Evolutionary conservation across 1,140 invertebrate species (phyloP).

Genomic region (Aphelenchoides besseyi): DNA sequence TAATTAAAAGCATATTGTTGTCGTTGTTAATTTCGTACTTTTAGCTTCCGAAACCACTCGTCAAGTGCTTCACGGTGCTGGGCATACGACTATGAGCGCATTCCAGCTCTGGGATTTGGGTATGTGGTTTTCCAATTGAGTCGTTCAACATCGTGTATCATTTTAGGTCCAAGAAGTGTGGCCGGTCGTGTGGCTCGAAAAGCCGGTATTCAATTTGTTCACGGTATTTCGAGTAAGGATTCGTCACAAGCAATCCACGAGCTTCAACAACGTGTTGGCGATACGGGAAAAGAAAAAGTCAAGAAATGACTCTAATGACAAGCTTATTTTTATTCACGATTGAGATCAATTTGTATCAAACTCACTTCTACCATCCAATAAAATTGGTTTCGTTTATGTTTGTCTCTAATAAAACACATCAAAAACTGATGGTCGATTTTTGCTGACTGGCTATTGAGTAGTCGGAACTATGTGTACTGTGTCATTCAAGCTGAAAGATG

Average conservation of each 20-base stretch:
- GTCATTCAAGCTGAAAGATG: too few relatives aligned
- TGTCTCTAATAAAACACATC: too few relatives aligned
- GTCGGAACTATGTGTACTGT: too few relatives aligned
- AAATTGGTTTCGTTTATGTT: too few relatives aligned
- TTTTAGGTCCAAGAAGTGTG: conserved; percentile 33
- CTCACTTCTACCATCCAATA: too few relatives aligned
- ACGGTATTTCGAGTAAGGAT: neutral
- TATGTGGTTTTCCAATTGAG: conserved; percentile 42
- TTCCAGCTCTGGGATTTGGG: conserved; percentile 49
- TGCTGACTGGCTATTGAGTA: too few relatives aligned
- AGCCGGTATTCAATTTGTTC: conserved; percentile 42
- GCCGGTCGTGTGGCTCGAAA: conserved; percentile 47
- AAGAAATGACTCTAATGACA: neutral
- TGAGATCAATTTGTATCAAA: too few relatives aligned
- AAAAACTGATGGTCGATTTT: too few relatives aligned
- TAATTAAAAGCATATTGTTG: conserved; percentile 23
- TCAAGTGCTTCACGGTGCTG: conserved; percentile 36
- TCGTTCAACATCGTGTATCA: too few relatives aligned
- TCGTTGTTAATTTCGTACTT: neutral
- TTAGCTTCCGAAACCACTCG: conserved; percentile 41
- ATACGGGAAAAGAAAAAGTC: neutral
- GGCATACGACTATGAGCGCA: conserved; percentile 43
- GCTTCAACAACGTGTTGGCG: neutral
- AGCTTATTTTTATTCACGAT: conserved; percentile 8
- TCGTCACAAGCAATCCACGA: neutral